Evolutionary conservation across 2,113 vertebrate genomes (phyloP).

Genomic region (Eulacestoma nigropectus): DNA sequence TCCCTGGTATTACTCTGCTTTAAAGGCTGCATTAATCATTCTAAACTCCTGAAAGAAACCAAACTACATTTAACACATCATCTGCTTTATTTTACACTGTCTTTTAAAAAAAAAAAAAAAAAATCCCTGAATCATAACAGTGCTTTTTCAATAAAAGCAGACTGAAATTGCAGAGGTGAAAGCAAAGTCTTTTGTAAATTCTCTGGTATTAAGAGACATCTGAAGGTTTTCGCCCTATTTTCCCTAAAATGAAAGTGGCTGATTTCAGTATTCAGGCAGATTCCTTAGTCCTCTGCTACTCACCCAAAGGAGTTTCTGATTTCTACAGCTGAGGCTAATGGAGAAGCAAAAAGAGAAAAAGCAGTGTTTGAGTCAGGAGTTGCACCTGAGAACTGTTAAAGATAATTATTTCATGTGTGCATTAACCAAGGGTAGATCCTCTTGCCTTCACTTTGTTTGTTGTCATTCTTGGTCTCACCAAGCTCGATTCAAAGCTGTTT

Average conservation of each 20-base stretch:
- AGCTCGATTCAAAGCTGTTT: background rate
- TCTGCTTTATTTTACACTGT: background rate
- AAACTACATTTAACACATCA: background rate
- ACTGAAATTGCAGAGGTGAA: background rate
- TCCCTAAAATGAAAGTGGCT: background rate
- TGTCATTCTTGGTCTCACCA: background rate
- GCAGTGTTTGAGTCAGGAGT: accelerated
- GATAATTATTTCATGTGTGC: accelerated
- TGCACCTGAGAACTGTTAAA: background rate
- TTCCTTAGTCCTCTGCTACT: background rate
- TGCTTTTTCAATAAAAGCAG: background rate
- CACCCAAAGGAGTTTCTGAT: background rate
- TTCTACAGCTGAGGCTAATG: background rate
- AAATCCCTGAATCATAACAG: background rate
- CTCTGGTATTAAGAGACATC: background rate
- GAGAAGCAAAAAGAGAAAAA: background rate
- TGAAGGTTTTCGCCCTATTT: background rate
- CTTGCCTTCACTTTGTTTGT: background rate
- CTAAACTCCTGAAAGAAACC: background rate
- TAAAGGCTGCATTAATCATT: background rate
- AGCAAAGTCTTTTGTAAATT: background rate
- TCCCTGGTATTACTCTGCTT: background rate
- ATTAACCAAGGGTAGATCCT: background rate
- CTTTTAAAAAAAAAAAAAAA: background rate
- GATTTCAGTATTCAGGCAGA: background rate